Base-by-base conservation (phyloP, 2,888 invertebrate genomes). In the Nyleta sp. region DNA sequence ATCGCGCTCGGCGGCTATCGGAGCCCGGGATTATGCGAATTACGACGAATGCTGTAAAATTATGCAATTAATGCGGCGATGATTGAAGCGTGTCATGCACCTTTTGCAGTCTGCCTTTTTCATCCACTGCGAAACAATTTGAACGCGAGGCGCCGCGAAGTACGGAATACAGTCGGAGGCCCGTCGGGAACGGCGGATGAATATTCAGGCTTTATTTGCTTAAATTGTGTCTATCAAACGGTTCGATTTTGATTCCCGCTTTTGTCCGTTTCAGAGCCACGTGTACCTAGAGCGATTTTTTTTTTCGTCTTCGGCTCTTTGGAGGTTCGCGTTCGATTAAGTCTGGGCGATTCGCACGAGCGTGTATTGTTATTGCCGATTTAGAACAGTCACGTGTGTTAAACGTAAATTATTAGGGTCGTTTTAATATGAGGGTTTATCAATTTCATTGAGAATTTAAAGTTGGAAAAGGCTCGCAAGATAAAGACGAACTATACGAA, bases 41-140 rank as follows among this genome's bases (percentile, higher is more conserved):
- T 68, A 55, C 48, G 28, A 38, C 60, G 33, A 75, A 65, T 46
- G 50, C 31, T 68, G 60, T 53, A 60, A 65, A 60, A 53, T 60
- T 67, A 67, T 60, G 65, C 67, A 74, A 74, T 74, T 74, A 60
- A 65, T 67, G 40, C 67, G 11, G 60, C 67, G 67, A 74, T 60
- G 62, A 72, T 72, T 62, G 71, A 72, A 72, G 60, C 55, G 55
- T 62, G 71, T 53, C 62, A 46, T 35, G 62, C 53, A 38, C 71
- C 60, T 62, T 62, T 62, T 44, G 18, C 68, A 40, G 59, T 24
- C 53, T 7, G 13, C 15, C 20, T 67, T 42, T 65, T 65, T 42
- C 52, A 65, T 53, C 33, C n/a, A 17, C 13, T 22, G 11, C 35
- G 24, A 64, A 52, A 52, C 40, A 40, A 28, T 64, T 52, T 13